phyloP scores from a whole-genome alignment of 64 coral and sea anemone species.

The Montipora capricornis region DNA sequence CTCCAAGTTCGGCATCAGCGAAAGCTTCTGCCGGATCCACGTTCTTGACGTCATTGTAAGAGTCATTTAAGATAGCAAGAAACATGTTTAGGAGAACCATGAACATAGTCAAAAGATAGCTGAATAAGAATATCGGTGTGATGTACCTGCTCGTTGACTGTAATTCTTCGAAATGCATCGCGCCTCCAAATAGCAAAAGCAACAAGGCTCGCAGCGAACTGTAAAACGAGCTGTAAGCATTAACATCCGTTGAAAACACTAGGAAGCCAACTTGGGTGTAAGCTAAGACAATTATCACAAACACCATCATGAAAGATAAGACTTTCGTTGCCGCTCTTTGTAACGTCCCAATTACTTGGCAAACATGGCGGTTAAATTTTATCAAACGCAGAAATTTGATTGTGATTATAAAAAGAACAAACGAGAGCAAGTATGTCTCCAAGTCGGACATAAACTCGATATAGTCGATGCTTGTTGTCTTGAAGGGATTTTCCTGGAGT shows the following conservation, averaged over 20 bases:
- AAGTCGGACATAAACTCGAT: conserved; percentile 66
- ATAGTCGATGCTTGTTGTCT: conserved; percentile 69
- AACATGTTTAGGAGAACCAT: conserved; percentile 84
- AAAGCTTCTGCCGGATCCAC: conserved; percentile 45
- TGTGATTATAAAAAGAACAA: conserved; percentile 71
- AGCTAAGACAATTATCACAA: conserved; percentile 61
- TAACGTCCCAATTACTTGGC: conserved; percentile 62
- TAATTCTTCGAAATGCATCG: conserved; percentile 63
- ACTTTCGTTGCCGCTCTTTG: conserved; percentile 38
- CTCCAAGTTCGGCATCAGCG: conserved; percentile 66
- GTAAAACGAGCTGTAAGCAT: conserved; percentile 66
- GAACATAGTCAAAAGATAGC: conserved; percentile 65
- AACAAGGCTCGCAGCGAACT: conserved; percentile 54
- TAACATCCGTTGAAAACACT: conserved; percentile 53
- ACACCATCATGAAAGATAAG: conserved; percentile 50
- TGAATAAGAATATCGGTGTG: conserved; percentile 51
- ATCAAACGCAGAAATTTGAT: conserved; percentile 72
- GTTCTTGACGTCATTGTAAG: conserved; percentile 63
- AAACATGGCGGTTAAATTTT: conserved; percentile 65
- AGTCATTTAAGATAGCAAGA: conserved; percentile 75
- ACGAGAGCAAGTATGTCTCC: conserved; percentile 68
- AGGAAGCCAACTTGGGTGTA: conserved; percentile 71
- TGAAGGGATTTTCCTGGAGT: conserved; percentile 72
- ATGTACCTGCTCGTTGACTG: conserved; percentile 20
- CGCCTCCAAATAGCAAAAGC: conserved; percentile 68